Conservation (phyloP, 2,113 vertebrate genomes). For the Catagonus wagneri region DNA sequence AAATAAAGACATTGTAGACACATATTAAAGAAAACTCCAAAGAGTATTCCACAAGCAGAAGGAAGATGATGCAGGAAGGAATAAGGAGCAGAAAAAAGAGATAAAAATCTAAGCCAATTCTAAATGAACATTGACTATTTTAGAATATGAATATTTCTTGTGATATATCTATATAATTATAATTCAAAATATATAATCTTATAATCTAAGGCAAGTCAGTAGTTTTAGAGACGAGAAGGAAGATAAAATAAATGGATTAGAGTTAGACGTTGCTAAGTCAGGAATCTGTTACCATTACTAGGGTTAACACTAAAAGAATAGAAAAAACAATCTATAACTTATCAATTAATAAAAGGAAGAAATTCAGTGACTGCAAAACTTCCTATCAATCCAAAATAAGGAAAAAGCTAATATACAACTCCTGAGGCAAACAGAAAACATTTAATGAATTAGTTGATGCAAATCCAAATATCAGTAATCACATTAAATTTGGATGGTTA, state of each 20-base stretch:
- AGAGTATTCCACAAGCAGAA: not conserved
- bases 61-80: not conserved
- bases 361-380: not conserved
- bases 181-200: not conserved
- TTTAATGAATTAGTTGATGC: not conserved
- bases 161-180: not conserved
- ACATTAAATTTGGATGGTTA: not conserved
- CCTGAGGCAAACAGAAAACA: not conserved
- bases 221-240: not conserved
- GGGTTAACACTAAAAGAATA: constrained; percentile 31
- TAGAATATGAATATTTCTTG: constrained; percentile 33
- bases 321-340: not conserved
- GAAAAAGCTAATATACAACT: not conserved
- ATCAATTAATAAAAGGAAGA: constrained; percentile 30
- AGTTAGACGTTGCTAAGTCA: not conserved
- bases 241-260: not conserved
- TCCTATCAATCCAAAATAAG: not conserved
- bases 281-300: not conserved
- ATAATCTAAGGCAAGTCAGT: not conserved
- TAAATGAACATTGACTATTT: not conserved
- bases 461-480: constrained; percentile 7
- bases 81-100: not conserved
- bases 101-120: not conserved
- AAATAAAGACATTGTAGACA: not conserved
- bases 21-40: not conserved